Evolutionary conservation across 2,797 vertebrate genomes (phyloP), one percentile per base, ranked within the genome.

Genomic region (Limnodromus scolopaceus): DNA sequence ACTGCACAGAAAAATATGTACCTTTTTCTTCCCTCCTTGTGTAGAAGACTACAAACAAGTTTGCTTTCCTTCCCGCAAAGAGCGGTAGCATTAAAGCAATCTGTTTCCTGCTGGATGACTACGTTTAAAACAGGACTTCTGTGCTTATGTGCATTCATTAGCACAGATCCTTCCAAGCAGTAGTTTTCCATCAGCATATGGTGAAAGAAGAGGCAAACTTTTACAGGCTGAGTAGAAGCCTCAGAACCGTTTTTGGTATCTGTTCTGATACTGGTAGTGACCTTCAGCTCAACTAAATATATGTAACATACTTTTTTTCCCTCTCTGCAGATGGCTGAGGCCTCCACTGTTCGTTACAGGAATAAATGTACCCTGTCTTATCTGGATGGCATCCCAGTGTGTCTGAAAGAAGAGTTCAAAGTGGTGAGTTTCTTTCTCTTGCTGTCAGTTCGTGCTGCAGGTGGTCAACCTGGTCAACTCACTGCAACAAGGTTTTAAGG

Each of bases 321-420:
- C 34, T 83, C 64, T 87, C 24, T 92, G 78, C 80, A 97, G 97
- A 97, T 98, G 97, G 97, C 97, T 57, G 96, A 98, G 87, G 96
- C 96, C 87, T 97, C 97, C 45, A 97, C 97, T 36, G 34, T 69
- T 93, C 97, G 97, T 76, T 97, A 97, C 79, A 92, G 58, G 64
- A 94, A 74, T 75, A 97, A 97, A 74, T 78, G 94, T 64, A 95
- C 95, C 7, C 92, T 97, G 8, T 98, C 97, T 87, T 92, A 89
- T n/a, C 91, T 97, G 94, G 97, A 98, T 94, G 97, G 97, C 78
- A 97, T 98, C 93, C 97, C 97, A 82, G 97, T 97, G 34, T 97
- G 97, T 66, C 23, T 98, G 77, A 98, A 98, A 91, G 97, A 98
- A 78, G 97, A 98, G 72, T 89, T 97, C 71, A 97, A 97, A 97